Percentiles rank a stretch among this genome's conserved stretches.
phyloP scores from a whole-genome alignment of 2,888 invertebrate genomes.

The Catocala sponsa region DNA sequence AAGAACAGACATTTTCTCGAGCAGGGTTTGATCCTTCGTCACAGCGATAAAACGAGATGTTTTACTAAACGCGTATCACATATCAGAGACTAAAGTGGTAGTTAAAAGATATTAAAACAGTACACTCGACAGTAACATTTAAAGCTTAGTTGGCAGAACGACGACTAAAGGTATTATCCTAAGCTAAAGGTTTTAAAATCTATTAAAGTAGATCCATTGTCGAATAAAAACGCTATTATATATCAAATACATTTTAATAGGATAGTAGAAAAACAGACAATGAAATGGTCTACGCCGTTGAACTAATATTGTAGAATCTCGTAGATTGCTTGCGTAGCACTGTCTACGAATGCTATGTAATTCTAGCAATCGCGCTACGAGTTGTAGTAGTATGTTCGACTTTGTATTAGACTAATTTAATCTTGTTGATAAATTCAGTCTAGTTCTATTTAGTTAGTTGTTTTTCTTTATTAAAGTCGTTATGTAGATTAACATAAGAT shows the following conservation, averaged over 20 bases:
- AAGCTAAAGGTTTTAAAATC: too few relatives aligned
- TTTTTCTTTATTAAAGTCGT: slow-evolving; percentile 2
- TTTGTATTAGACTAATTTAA: slow-evolving; percentile 12
- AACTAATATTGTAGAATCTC: slow-evolving; percentile 5
- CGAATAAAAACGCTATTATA: too few relatives aligned
- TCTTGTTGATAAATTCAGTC: slow-evolving; percentile 6
- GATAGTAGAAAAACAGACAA: slow-evolving; percentile 6
- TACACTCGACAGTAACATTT: too few relatives aligned
- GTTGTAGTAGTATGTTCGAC: background rate
- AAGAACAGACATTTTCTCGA: too few relatives aligned
- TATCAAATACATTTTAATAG: background rate
- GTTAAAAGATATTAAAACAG: too few relatives aligned
- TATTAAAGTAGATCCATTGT: too few relatives aligned
- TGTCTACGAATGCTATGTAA: slow-evolving; percentile 17
- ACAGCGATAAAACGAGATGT: too few relatives aligned
- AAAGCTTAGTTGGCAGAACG: too few relatives aligned
- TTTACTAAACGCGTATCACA: too few relatives aligned
- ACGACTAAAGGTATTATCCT: too few relatives aligned
- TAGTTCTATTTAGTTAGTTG: background rate
- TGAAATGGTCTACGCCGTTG: background rate
- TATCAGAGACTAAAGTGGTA: too few relatives aligned
- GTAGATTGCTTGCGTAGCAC: slow-evolving; percentile 20
- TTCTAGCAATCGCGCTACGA: slow-evolving; percentile 15
- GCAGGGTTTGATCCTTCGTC: too few relatives aligned
- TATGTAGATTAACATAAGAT: slow-evolving; percentile 5